Conservation (phyloP, 2,888 invertebrate genomes). For the Eilema griseolum region DNA sequence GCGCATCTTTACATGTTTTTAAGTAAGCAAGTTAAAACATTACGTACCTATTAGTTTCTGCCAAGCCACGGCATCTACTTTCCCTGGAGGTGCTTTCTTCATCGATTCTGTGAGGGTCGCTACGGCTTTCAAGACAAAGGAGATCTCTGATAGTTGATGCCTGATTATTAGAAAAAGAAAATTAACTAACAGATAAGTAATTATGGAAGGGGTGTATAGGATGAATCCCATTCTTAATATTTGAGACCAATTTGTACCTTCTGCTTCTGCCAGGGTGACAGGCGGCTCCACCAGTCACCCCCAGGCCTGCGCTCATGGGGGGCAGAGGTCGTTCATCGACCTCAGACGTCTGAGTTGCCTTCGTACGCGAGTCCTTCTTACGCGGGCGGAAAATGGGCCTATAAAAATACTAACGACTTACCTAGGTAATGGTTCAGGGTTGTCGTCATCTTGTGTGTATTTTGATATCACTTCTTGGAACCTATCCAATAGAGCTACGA, state of each 20-base stretch:
- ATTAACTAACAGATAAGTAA: no score
- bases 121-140: constrained; percentile 97
- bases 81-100: constrained; percentile 95
- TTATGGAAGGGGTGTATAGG: no score
- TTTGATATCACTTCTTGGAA: constrained; percentile 97
- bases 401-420: constrained; percentile 35
- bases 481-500: constrained; percentile 96
- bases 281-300: no score
- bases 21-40: not conserved
- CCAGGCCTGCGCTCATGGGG: no score
- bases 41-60: constrained; percentile 93
- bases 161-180: constrained; percentile 83
- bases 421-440: constrained; percentile 76
- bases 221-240: no score
- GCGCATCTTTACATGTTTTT: not conserved
- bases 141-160: constrained; percentile 97
- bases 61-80: constrained; percentile 97
- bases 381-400: no score
- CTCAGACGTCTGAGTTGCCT: no score
- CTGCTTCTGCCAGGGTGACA: no score
- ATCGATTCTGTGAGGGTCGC: constrained; percentile 96
- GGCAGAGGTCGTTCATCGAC: no score
- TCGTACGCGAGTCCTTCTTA: no score
- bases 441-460: constrained; percentile 87
- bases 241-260: no score